These are phyloP conservation scores for Aporrectodea caliginosa DNA, from an alignment of 1,140 invertebrate genomes.

Conservation along the genomic window DNA sequence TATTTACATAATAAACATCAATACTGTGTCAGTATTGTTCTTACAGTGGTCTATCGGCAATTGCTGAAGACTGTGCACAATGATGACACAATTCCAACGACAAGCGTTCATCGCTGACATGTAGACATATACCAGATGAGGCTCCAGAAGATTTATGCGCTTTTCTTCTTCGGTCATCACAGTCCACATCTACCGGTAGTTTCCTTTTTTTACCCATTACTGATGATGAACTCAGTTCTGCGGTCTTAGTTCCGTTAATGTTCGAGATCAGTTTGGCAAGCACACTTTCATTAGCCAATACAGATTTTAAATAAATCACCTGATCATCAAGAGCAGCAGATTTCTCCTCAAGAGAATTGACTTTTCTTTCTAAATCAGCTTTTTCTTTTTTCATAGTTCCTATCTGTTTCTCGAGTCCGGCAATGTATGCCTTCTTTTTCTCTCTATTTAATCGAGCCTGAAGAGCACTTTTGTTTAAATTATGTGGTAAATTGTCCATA, in stretches of 20 bases:
- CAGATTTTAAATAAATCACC: slow-evolving; percentile 46
- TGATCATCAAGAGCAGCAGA: slow-evolving; percentile 40
- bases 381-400: slow-evolving; percentile 39
- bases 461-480: not conserved
- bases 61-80: slow-evolving; percentile 35
- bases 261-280: slow-evolving; percentile 45
- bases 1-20: too few relatives aligned
- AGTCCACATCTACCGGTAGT: slow-evolving; percentile 38
- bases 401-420: slow-evolving; percentile 43
- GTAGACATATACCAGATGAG: slow-evolving; percentile 47
- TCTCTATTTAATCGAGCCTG: slow-evolving; percentile 40
- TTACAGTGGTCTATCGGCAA: too few relatives aligned
- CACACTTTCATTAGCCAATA: slow-evolving; percentile 48
- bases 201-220: slow-evolving; percentile 30
- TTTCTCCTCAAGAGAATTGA: slow-evolving; percentile 33
- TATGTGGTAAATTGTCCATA: not conserved
- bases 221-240: slow-evolving; percentile 40
- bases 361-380: slow-evolving; percentile 34
- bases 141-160: not conserved
- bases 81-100: slow-evolving; percentile 48
- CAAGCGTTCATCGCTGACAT: slow-evolving; percentile 45
- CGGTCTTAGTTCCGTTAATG: slow-evolving; percentile 43
- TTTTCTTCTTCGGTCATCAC: slow-evolving; percentile 36
- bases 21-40: too few relatives aligned
- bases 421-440: slow-evolving; percentile 49